Evolutionary conservation across 2,888 invertebrate species (phyloP), one percentile per base, ranked within the genome.

Genomic region (Pycnomerus fuliginosus): DNA sequence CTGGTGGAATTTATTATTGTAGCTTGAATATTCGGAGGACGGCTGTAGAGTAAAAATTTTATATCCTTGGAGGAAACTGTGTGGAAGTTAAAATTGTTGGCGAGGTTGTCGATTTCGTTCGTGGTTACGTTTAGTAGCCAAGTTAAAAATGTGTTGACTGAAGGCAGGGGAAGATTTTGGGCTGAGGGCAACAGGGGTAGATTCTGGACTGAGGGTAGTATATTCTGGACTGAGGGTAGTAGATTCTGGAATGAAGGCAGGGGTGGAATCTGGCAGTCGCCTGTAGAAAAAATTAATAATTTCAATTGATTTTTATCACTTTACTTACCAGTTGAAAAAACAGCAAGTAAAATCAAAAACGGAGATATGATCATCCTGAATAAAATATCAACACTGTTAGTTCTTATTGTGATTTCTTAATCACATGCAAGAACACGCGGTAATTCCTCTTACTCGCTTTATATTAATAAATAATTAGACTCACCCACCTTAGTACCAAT

Each of bases 21-120:
- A 3, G 27, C 28, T 15, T 24, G 5, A 24, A 27, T 34, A 4
- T 34, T 15, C 14, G 42, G 34, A n/a, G 28, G n/a, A 13, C 11
- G 11, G 11, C 14, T 22, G 28, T 38, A 16, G 8, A 27, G n/a
- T 16, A 38, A 23, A 17, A 46, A 46, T 14, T 13, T 27, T 7
- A 36, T 17, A 14, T 48, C 48, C 10, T 35, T 27, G 5, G 40
- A 34, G 29, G 39, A 17, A 14, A 40, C 35, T 1, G 25, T 29
- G 23, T 17, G 44, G 38, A 44, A 44, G 28, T 28, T 25, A 32
- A 44, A 44, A 24, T 16, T 38, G 15, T 25, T 20, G 20, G 33
- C 31, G 4, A 44, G 16, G 13, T 32, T 38, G 3, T 28, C 27
- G 23, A 44, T 37, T 33, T 44, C 32, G 27, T 14, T 38, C 13